Evolutionary conservation across 2,797 vertebrate genomes (phyloP).

Genomic region (Lutjanus argentimaculatus): DNA sequence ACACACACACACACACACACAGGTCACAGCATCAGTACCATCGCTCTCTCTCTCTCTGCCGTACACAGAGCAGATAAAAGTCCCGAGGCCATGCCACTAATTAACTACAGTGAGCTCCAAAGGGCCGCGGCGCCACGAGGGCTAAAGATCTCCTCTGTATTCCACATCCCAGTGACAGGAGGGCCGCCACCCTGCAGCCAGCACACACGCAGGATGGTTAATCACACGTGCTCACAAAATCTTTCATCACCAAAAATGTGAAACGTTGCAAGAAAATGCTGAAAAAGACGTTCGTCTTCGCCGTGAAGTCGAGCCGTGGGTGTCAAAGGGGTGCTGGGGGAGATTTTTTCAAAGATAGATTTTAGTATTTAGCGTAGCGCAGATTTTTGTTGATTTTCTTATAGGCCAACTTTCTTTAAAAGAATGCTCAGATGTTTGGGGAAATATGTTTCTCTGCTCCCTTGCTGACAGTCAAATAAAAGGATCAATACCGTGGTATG

Average conservation of each 20-base stretch:
- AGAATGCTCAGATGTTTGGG: not conserved
- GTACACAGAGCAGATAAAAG: conserved; percentile 63
- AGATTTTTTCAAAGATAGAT: not conserved
- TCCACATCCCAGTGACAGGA: conserved; percentile 58
- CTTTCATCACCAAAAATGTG: not conserved
- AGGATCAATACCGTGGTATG: not conserved
- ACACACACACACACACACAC: conserved; percentile 35
- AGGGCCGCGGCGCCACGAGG: conserved; percentile 42
- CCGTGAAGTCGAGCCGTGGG: not conserved
- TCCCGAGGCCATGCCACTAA: conserved; percentile 72
- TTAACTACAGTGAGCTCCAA: conserved; percentile 71
- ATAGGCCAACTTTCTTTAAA: not conserved
- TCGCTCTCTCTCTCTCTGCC: conserved; percentile 18
- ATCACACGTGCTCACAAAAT: conserved; percentile 39
- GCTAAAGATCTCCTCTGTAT: conserved; percentile 57
- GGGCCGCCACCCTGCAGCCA: conserved; percentile 40
- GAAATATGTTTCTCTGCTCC: not conserved
- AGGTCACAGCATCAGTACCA: conserved; percentile 41
- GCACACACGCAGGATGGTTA: conserved; percentile 30
- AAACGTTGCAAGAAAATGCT: not conserved
- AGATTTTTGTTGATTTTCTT: not conserved
- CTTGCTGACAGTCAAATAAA: not conserved
- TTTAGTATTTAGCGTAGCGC: not conserved
- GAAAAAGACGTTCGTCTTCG: too few relatives aligned
- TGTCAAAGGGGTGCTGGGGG: not conserved